Evolutionary conservation across 2,888 invertebrate genomes (phyloP), one percentile per base, ranked within the genome.

Genomic region (Eucera pruinosa): DNA sequence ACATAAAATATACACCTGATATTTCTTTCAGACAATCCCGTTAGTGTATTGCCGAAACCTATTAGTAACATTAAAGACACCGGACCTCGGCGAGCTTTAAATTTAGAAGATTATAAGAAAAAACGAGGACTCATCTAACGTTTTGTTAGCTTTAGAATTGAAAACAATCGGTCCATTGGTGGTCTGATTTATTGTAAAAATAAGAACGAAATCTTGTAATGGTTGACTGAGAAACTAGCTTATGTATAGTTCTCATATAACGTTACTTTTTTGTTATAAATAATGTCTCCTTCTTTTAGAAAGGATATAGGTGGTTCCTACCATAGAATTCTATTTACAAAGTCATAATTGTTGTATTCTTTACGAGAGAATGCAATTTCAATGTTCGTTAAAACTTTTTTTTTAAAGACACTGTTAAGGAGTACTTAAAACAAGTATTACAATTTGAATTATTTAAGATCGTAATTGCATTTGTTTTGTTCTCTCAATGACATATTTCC

Each of bases 31-130:
- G 95, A 95, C 79, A 95, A 95, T 87, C 94, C 95, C 43, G 95
- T 96, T 2, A 95, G 95, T 86, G 94, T 96, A 25, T 94, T 96
- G 81, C 95, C 97, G 1, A 97, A 97, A 89, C 95, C 96, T 47
- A 93, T 95, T 43, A 94, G 95, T 15, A 95, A 95, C 87, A 94
- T 95, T 66, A 96, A 96, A 91, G 97, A 97, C 88, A 95, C 96
- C 0, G 97, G 96, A 0, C 97, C 98, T 6, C 95, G 96, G 83
- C 93, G 98, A 70, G 97, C 97, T 0, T 93, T 98, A 54, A 98
- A 98, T 91, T 93, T 98, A 80, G 97, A 98, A 89, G 98, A 98
- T 91, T 98, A 98, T 93, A 98, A 98, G 94, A 97, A 97, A 93
- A 96, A 97, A 89, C 95, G 97, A 86, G 98, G 98, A 66, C 95